Evolutionary conservation across 2,113 vertebrate species (phyloP).

Genomic region (Cyphomyrus discorhynchus): DNA sequence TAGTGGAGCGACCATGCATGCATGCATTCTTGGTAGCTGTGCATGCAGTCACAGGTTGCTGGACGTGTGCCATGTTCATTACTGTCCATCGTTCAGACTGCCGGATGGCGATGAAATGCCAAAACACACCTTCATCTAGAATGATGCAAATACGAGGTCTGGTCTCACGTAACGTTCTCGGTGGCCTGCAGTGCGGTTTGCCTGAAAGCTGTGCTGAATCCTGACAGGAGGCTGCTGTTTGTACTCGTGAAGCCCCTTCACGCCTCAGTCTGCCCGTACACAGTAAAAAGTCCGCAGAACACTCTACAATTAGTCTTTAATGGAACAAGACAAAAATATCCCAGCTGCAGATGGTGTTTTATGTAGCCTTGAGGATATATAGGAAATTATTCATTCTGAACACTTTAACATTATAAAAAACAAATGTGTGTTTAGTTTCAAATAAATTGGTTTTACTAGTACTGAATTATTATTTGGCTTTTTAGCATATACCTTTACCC

Average conservation of each 20-base stretch:
- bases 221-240: background rate
- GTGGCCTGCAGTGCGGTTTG: background rate
- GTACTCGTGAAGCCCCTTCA: background rate
- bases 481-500: background rate
- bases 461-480: constrained; percentile 7
- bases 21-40: background rate
- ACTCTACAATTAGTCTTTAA: background rate
- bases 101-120: background rate
- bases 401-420: constrained; percentile 6
- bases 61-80: background rate
- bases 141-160: background rate
- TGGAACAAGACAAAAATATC: constrained; percentile 2
- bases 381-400: background rate
- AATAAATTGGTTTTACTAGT: constrained; percentile 4
- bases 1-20: background rate
- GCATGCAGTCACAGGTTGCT: background rate
- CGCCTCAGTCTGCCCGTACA: background rate
- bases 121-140: background rate
- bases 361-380: constrained; percentile 1
- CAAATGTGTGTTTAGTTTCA: constrained; percentile 1
- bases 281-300: background rate
- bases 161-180: background rate
- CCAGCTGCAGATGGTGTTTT: background rate
- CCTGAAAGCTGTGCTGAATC: background rate
- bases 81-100: background rate